Percentiles rank a stretch among this genome's conserved stretches.
phyloP scores from a whole-genome alignment of 2,888 invertebrate species.

The Lumbricus terrestris region DNA sequence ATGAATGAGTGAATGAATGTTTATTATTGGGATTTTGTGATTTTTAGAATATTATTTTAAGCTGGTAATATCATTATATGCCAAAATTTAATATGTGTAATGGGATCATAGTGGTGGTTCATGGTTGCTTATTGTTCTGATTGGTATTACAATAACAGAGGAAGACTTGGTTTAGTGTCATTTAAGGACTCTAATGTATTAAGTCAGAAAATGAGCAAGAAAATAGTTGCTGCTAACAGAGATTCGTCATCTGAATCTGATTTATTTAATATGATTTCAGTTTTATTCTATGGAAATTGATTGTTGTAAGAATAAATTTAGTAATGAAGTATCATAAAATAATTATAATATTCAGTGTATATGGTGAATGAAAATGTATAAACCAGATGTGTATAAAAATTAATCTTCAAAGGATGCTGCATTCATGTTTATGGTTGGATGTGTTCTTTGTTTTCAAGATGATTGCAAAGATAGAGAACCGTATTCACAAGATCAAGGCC shows the following conservation, averaged over 20 bases:
- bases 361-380: neutral
- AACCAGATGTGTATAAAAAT: neutral
- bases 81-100: too few relatives aligned
- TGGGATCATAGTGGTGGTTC: too few relatives aligned
- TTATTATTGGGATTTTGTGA: too few relatives aligned
- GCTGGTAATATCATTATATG: too few relatives aligned
- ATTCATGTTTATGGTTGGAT: neutral
- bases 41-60: too few relatives aligned
- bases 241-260: neutral
- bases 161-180: too few relatives aligned
- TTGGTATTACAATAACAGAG: too few relatives aligned
- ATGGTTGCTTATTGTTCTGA: too few relatives aligned
- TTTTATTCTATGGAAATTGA: neutral
- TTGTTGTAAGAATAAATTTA: neutral
- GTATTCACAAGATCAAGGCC: conserved; percentile 9
- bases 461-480: neutral
- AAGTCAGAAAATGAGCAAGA: neutral
- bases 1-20: too few relatives aligned
- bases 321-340: neutral
- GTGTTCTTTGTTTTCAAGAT: neutral
- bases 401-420: neutral
- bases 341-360: neutral
- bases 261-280: neutral
- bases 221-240: neutral
- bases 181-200: neutral